phyloP scores from a whole-genome alignment of 2,797 vertebrate species.

The Phaenicophaeus curvirostris region DNA sequence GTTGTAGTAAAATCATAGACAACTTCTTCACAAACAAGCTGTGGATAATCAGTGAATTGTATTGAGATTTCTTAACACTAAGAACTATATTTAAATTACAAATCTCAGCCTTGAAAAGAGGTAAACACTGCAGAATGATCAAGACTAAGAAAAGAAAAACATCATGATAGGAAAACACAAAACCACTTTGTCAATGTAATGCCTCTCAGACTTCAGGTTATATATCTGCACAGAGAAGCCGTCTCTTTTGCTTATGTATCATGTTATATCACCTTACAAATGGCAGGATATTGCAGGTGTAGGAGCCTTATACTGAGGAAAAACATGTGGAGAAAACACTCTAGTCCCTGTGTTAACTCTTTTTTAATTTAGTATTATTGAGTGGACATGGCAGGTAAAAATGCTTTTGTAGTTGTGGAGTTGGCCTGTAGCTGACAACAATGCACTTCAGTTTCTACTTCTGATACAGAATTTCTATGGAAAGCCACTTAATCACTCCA shows the following conservation, averaged over 20 bases:
- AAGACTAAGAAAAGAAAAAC: not conserved
- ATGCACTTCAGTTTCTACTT: not conserved
- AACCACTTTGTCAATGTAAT: not conserved
- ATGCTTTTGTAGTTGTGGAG: not conserved
- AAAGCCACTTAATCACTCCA: not conserved
- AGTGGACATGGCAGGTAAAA: not conserved
- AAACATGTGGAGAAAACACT: not conserved
- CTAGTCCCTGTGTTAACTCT: not conserved
- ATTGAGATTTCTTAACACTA: not conserved
- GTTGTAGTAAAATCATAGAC: not conserved
- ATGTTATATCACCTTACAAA: not conserved
- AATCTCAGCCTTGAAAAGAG: not conserved
- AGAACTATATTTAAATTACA: not conserved
- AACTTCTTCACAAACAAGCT: conserved; percentile 23
- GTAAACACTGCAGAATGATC: not conserved
- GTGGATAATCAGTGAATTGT: not conserved
- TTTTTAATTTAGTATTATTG: not conserved
- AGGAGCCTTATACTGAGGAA: not conserved
- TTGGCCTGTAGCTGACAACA: not conserved
- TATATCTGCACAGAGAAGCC: not conserved
- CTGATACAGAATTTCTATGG: not conserved
- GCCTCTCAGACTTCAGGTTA: not conserved
- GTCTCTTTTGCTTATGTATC: not conserved
- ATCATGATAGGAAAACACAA: not conserved
- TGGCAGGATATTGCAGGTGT: not conserved